phyloP scores from a whole-genome alignment of 2,113 vertebrate genomes.

The Hystrix cristata region DNA sequence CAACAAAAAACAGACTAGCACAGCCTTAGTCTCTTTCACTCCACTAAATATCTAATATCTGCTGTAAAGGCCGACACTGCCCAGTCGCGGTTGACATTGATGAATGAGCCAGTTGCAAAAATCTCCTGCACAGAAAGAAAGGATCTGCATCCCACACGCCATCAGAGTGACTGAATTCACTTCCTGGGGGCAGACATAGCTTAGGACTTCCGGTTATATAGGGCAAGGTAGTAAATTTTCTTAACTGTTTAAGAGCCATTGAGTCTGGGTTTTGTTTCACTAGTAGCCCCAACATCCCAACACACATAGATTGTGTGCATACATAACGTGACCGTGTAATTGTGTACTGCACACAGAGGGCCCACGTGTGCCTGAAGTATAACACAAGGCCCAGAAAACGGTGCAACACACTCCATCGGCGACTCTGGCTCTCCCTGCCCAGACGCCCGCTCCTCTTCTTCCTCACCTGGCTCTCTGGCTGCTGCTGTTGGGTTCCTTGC shows the following conservation, averaged over 20 bases:
- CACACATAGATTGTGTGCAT: not conserved
- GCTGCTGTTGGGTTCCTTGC: not conserved
- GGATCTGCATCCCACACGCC: not conserved
- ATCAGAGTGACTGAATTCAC: not conserved
- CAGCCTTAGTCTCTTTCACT: not conserved
- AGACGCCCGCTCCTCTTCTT: not conserved
- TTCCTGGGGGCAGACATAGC: not conserved
- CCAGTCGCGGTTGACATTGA: not conserved
- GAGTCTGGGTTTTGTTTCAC: slow-evolving; percentile 37
- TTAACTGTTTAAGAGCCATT: not conserved
- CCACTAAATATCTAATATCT: not conserved
- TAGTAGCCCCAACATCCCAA: not conserved
- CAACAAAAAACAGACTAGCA: not conserved
- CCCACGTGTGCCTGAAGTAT: too few relatives aligned
- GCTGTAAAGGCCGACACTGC: too few relatives aligned
- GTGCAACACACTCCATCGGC: not conserved
- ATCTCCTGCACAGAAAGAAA: not conserved
- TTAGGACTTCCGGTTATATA: not conserved
- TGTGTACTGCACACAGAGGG: not conserved
- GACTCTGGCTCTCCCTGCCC: not conserved
- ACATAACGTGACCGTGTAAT: not conserved
- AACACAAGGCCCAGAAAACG: too few relatives aligned
- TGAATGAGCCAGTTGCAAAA: not conserved
- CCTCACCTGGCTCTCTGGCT: not conserved
- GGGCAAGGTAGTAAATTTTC: not conserved